Base-by-base conservation (phyloP, 2,113 vertebrate species). In the Lophura nycthemera region DNA sequence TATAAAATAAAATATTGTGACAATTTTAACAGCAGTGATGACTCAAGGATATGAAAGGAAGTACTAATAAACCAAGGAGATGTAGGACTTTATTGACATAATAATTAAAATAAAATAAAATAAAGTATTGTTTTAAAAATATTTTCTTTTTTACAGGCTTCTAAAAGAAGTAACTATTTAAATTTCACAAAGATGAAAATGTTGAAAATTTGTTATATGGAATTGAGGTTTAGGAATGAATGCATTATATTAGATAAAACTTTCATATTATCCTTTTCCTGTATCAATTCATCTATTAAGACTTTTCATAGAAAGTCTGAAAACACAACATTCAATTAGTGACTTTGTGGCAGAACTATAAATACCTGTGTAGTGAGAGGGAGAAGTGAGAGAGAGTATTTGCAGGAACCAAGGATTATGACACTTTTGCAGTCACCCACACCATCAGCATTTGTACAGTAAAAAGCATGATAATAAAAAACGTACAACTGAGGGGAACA, bases 381-480 rank as follows among this genome's bases (percentile, higher is more conserved):
- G 20, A 24, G 13, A 83, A 66, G 30, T 43, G 38, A 75, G 42
- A 70, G 38, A 73, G 3, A 56, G 64, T 89, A 54, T 93, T 83
- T 86, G 50, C 45, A 75, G 82, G 81, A 78, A 89, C 13, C 27
- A 88, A 82, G 74, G 69, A 90, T 89, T 79, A 45, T 78, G 15
- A 30, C 42, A 95, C 47, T 93, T 96, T 86, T 96, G 57, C 74
- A 93, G 79, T 93, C 70, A 86, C 48, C 47, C 80, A 89, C 52
- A 92, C 85, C 7, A 8, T 94, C 84, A 94, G 72, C 43, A 93
- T 96, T 96, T 32, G 73, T 52, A 88, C 17, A 29, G 30, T 63
- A 87, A 91, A 94, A 86, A 66, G 43, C 82, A 77, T 84, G 67
- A 67, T 95, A 43, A 95, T 86, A 85, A 92, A 92, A 92, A 89